Evolutionary conservation across 2,888 invertebrate species (phyloP).

Genomic region (Drosophila meridionalis): DNA sequence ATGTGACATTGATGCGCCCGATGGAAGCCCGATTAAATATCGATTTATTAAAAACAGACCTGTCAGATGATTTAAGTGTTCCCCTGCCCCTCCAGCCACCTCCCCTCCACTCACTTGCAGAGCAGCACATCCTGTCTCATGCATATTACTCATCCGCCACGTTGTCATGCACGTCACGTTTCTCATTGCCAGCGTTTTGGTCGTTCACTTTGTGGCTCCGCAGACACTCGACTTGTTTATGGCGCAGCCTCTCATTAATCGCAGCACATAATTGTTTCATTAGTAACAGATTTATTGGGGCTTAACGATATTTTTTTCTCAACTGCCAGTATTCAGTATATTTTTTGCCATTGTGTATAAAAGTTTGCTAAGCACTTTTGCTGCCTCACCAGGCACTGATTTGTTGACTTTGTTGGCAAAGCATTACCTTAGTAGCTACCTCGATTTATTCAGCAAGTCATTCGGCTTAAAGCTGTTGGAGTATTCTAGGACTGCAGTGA

Average conservation of each 20-base stretch:
- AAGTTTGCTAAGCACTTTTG: slow-evolving; percentile 53
- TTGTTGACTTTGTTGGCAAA: slow-evolving; percentile 6
- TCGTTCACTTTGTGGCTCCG: slow-evolving; percentile 19
- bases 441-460: slow-evolving; percentile 16
- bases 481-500: not conserved
- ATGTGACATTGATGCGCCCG: slow-evolving; percentile 54
- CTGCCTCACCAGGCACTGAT: slow-evolving; percentile 35
- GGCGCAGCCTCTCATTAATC: slow-evolving; percentile 63
- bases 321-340: slow-evolving; percentile 9
- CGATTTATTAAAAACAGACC: slow-evolving; percentile 69
- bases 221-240: slow-evolving; percentile 51
- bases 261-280: slow-evolving; percentile 78
- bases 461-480: not conserved
- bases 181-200: slow-evolving; percentile 32
- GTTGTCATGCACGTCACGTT: slow-evolving; percentile 72
- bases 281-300: slow-evolving; percentile 73
- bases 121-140: slow-evolving; percentile 15
- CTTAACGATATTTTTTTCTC: slow-evolving; percentile 49
- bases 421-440: not conserved
- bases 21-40: slow-evolving; percentile 54
- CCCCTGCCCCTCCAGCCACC: too few species aligned
- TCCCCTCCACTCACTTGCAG: not conserved
- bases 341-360: slow-evolving; percentile 37
- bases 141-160: slow-evolving; percentile 66
- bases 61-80: slow-evolving; percentile 7